Evolutionary conservation across 2,113 vertebrate genomes (phyloP), one percentile per base, ranked within the genome.

Genomic region (Corapipo altera): DNA sequence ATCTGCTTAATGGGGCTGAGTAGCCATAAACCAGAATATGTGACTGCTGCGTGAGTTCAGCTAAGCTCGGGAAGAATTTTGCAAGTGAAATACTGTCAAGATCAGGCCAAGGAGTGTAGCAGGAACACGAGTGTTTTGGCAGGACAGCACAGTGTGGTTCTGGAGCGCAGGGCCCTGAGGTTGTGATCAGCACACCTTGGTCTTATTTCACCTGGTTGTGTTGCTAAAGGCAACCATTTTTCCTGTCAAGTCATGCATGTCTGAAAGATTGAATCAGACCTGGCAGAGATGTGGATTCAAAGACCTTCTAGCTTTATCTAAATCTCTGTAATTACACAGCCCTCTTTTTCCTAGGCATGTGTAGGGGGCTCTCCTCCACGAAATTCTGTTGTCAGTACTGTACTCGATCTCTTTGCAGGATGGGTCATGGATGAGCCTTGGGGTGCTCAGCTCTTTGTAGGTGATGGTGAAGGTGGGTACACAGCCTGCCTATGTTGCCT

Each of bases 141-240:
- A 86, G 41, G 28, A 55, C 54, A 48, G 20, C 14, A 4, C 10
- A 51, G 23, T 19, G 43, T 58, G 21, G 6, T 67, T 86, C 8
- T 65, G 54, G 27, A 89, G 55, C 24, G 65, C 41, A 39, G 52
- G 41, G 26, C 75, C 3, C 3, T 33, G 43, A 66, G 23, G 54
- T 71, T 90, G 58, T 59, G 22, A 61, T 69, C 65, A 54, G 32
- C 57, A 86, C 51, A 62, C 20, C 52, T 78, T 84, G 81, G 35
- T 75, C 27, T 71, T 65, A 88, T 48, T 69, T 73, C 82, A 83
- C 71, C 58, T 84, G 77, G 23, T 18, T 66, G 24, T 59, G 51
- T 92, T 92, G 86, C 72, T 73, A 89, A 91, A 95, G 88, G 69
- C 79, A 94, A 58, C 71, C 71, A 23, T 37, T 74, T 79, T 76